Percentiles rank a stretch among this genome's conserved stretches.
These are phyloP conservation scores for Pipistrellus pipistrellus DNA, from an alignment of 2,797 vertebrate species.

Conservation along the genomic window DNA sequence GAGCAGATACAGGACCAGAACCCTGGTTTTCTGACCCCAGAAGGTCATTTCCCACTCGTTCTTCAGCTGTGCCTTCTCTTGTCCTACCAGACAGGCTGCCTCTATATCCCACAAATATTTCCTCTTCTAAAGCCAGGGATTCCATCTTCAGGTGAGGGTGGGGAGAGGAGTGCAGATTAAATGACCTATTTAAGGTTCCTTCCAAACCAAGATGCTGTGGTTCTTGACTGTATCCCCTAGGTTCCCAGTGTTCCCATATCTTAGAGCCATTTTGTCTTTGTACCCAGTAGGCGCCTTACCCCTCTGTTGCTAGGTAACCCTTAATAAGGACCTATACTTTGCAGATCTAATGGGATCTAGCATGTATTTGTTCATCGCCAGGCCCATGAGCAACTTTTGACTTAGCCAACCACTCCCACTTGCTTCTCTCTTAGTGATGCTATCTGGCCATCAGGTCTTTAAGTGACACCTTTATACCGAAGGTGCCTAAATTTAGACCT, in stretches of 20 bases:
- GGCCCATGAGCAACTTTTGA: background rate
- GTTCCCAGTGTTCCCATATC: background rate
- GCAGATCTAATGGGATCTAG: background rate
- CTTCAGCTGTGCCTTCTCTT: conserved; percentile 1
- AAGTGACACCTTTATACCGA: background rate
- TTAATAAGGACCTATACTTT: background rate
- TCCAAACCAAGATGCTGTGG: background rate
- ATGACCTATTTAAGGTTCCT: background rate
- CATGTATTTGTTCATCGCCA: background rate
- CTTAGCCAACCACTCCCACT: background rate
- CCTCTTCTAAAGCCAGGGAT: conserved; percentile 6
- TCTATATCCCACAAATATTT: background rate
- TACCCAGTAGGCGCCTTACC: background rate
- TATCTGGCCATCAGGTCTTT: background rate
- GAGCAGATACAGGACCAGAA: background rate
- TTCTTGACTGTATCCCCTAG: background rate
- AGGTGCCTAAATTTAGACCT: background rate
- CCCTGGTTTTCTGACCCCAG: background rate
- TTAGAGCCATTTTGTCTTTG: background rate
- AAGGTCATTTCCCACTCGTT: background rate
- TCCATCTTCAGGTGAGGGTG: background rate
- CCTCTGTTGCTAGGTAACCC: background rate
- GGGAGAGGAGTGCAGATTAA: background rate
- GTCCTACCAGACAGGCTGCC: background rate
- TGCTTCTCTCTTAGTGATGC: background rate